phyloP scores from a whole-genome alignment of 2,888 invertebrate genomes.

The Hemithea aestivaria region DNA sequence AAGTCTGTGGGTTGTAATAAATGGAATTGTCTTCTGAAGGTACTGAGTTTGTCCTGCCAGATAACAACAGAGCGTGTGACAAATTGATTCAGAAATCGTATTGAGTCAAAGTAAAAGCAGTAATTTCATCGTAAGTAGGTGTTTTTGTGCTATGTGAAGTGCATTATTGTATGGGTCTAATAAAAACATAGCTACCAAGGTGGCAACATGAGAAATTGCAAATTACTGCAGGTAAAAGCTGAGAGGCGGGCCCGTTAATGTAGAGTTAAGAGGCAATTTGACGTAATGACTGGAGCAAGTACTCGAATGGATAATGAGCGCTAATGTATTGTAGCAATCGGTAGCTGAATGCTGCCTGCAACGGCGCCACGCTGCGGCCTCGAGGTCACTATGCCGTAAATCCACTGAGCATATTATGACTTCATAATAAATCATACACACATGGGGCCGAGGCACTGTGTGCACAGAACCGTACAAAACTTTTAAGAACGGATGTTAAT shows the following conservation, averaged over 20 bases:
- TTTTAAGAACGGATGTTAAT: slow-evolving; percentile 8
- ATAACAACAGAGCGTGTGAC: slow-evolving; percentile 25
- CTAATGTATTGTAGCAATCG: slow-evolving; percentile 37
- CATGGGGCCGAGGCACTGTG: slow-evolving; percentile 15
- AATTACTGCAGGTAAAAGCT: slow-evolving; percentile 44
- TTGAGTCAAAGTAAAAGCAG: slow-evolving; percentile 18
- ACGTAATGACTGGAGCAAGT: slow-evolving; percentile 45
- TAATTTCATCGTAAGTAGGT: slow-evolving; percentile 18
- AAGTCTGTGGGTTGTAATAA: slow-evolving; percentile 44
- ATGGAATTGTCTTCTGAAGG: slow-evolving; percentile 44
- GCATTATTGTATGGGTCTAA: slow-evolving; percentile 17
- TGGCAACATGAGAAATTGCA: slow-evolving; percentile 50
- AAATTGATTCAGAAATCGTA: slow-evolving; percentile 22
- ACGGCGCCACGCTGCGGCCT: slow-evolving; percentile 29
- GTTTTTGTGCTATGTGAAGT: slow-evolving; percentile 20
- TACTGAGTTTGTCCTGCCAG: slow-evolving; percentile 32
- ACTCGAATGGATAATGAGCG: slow-evolving; percentile 39
- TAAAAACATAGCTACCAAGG: slow-evolving; percentile 22
- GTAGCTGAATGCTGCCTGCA: slow-evolving; percentile 20
- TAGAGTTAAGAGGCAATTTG: slow-evolving; percentile 52
- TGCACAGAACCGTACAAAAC: slow-evolving; percentile 18
- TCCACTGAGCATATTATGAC: slow-evolving; percentile 39
- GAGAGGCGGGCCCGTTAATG: slow-evolving; percentile 41
- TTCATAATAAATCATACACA: slow-evolving; percentile 42
- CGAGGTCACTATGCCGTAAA: slow-evolving; percentile 40